These are phyloP conservation scores for Lamproptera curius DNA, from an alignment of 2,888 invertebrate genomes.

Conservation along the genomic window DNA sequence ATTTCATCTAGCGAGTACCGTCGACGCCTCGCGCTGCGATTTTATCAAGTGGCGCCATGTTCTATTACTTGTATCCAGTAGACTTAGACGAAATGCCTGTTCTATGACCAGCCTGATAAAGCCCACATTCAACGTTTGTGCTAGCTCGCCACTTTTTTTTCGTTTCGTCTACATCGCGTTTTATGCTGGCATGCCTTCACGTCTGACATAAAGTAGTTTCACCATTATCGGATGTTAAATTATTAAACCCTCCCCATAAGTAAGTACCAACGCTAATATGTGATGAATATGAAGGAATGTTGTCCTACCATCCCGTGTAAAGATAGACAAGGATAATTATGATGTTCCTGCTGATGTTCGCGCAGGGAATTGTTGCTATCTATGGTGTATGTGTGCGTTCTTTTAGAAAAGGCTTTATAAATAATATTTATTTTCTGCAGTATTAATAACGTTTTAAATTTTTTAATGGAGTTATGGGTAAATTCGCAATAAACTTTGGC, in stretches of 20 bases:
- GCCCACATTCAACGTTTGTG: slow-evolving; percentile 43
- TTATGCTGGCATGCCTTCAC: slow-evolving; percentile 11
- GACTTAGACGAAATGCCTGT: slow-evolving; percentile 47
- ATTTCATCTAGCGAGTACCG: slow-evolving; percentile 48
- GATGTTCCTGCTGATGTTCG: too few relatives aligned
- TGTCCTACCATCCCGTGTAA: too few relatives aligned
- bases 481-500: too few relatives aligned
- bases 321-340: too few relatives aligned
- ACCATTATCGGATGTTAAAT: not conserved
- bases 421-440: too few relatives aligned
- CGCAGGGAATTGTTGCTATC: too few relatives aligned
- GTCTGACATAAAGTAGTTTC: slow-evolving; percentile 9
- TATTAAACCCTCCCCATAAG: not conserved
- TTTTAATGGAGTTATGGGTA: too few relatives aligned
- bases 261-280: too few relatives aligned
- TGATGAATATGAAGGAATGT: too few relatives aligned
- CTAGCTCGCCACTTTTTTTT: slow-evolving; percentile 1
- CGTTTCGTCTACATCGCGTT: not conserved
- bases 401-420: too few relatives aligned
- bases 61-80: slow-evolving; percentile 55
- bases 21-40: slow-evolving; percentile 57
- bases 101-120: slow-evolving; percentile 51
- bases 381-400: too few relatives aligned
- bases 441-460: too few relatives aligned
- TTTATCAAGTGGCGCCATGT: slow-evolving; percentile 68